Base-by-base conservation (phyloP, 2,888 invertebrate species). In the Blera fallax region DNA sequence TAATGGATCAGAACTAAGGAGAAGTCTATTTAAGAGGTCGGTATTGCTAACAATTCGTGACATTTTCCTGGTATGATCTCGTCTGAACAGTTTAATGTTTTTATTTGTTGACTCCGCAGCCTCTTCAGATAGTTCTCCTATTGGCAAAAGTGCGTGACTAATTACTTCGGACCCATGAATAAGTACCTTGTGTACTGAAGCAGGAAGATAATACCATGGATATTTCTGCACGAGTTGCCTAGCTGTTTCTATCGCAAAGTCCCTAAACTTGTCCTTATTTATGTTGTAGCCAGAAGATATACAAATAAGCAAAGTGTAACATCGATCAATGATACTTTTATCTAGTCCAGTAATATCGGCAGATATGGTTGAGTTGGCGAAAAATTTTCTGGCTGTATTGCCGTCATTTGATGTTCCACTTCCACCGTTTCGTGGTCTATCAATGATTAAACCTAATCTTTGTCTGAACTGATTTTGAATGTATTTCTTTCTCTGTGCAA, bases 341-440 rank as follows among this genome's bases (percentile, higher is more conserved):
- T 81, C 78, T 67, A 88, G 34, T 40, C 78, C 80, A n/a, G 79
- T 87, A 60, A 88, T 87, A 14, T 82, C 60, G 52, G 87, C 80
- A 79, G 73, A 72, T 32, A 85, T 54, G 37, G 56, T 65, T 60
- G 67, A 50, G 65, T 83, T 62, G 45, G 14, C 50, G 34, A 87
- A 80, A 78, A 79, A 74, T 24, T 48, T 58, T 65, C 77, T 87
- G 11, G 78, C 81, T 24, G 78, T 83, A 40, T 85, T 87, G 27
- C 79, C 87, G 74, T 85, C 85, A 56, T 83, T 87, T 2, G 72
- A 85, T 29, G 79, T 72, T 7, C 82, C 82, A 62, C 77, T 78
- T 62, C 78, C 79, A 60, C 74, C 82, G 34, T 65, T 14, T 73
- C 52, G 85, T 16, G 74, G 85, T 69, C 56, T 34, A 50, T 85